phyloP scores from a whole-genome alignment of 1,140 invertebrate genomes.

The Augochlora pura region DNA sequence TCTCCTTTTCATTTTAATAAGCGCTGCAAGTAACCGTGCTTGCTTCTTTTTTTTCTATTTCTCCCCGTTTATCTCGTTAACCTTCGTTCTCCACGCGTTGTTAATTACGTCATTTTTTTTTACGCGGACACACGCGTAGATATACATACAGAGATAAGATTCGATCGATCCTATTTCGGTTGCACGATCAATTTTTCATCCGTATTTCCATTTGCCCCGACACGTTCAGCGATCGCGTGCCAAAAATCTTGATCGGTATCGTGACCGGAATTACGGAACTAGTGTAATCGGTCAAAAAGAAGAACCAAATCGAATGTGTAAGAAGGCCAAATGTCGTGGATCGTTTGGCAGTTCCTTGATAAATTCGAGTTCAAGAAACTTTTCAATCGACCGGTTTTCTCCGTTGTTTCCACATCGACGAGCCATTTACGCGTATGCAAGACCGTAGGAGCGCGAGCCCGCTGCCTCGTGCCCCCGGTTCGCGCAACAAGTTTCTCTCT shows the following conservation, averaged over 20 bases:
- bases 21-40: too few species aligned
- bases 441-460: background rate
- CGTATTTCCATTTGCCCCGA: too few species aligned
- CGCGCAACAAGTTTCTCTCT: slow-evolving; percentile 47
- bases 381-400: background rate
- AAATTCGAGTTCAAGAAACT: background rate
- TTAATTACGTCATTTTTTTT: too few species aligned
- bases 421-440: background rate
- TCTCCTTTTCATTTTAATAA: too few species aligned
- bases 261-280: too few species aligned
- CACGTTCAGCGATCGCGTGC: too few species aligned
- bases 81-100: background rate
- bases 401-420: background rate
- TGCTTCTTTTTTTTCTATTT: background rate
- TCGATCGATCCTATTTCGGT: too few species aligned
- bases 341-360: background rate
- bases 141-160: too few species aligned
- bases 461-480: slow-evolving; percentile 17
- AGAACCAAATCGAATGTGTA: background rate
- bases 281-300: too few species aligned
- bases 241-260: too few species aligned
- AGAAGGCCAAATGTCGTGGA: background rate
- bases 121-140: too few species aligned
- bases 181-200: too few species aligned
- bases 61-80: background rate